Conservation (phyloP, 2,113 vertebrate genomes). For the Zeus faber region DNA sequence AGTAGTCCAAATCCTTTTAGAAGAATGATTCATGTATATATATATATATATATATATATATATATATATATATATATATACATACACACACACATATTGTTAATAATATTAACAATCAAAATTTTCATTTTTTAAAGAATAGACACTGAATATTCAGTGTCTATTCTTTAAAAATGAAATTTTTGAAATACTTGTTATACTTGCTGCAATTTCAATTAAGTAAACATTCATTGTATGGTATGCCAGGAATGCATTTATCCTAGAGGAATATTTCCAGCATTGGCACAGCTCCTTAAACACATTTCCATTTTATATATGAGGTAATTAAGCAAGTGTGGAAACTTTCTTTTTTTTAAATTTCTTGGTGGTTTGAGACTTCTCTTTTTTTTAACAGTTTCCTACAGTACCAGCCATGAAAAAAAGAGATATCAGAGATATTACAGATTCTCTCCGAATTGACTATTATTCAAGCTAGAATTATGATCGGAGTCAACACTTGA, state of each 20-base stretch:
- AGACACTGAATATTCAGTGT: not conserved
- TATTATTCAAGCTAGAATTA: conserved; percentile 10
- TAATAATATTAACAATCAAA: no score
- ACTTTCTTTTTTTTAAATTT: conserved; percentile 16
- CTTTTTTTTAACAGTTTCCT: no score
- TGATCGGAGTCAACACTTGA: not conserved
- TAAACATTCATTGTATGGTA: not conserved
- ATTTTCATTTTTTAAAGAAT: no score
- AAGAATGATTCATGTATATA: not conserved
- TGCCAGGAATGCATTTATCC: not conserved
- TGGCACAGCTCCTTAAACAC: conserved; percentile 15
- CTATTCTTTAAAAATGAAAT: not conserved
- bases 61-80: not conserved
- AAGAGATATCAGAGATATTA: conserved; percentile 1
- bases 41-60: not conserved
- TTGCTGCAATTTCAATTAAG: not conserved
- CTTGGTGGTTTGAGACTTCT: conserved; percentile 5
- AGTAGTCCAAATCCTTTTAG: not conserved
- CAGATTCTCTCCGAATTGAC: conserved; percentile 10
- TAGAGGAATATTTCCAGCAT: conserved; percentile 10
- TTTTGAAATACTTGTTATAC: not conserved
- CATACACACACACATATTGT: not conserved
- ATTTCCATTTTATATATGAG: conserved; percentile 37
- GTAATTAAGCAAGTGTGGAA: conserved; percentile 29
- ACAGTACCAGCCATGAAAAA: no score